Evolutionary conservation across 2,888 invertebrate species (phyloP), one percentile per base, ranked within the genome.

Genomic region (Lepidocyrtinus sp.): DNA sequence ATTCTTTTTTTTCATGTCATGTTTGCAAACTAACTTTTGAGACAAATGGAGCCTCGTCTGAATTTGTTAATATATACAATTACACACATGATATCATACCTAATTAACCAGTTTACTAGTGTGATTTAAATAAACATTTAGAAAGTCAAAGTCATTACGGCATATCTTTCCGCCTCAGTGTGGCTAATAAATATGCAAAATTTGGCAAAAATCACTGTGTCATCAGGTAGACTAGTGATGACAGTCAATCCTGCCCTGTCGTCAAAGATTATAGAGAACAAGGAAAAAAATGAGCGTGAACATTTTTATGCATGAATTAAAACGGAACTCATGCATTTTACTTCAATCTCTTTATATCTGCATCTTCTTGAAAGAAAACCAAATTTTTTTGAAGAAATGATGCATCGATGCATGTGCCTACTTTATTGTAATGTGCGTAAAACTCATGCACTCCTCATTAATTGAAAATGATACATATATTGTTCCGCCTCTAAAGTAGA

Each of bases 401-500:
- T 67, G 46, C 19, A 64, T 27, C 7, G 45, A 67, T 46, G 67
- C 36, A 64, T 17, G 17, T 17, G n/a, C n/a, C n/a, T n/a, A n/a
- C n/a, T n/a, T n/a, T n/a, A n/a, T n/a, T n/a, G n/a, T n/a, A n/a
- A n/a, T n/a, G n/a, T n/a, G n/a, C n/a, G n/a, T n/a, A n/a, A n/a
- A n/a, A n/a, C n/a, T 22, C 70, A 70, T 12, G 17, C 21, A 61
- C 22, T 19, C 17, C 25, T 17, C 17, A 70, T 59, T 69, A 69
- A 69, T 69, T 69, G 69, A 69, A 69, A 2, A 63, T 12, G 5
- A 21, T 70, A 59, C 26, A 15, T 46, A 59, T 55, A 21, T 70
- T 55, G 59, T 75, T 75, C 75, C 75, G 68, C 75, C 75, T 75
- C 63, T 75, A 36, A 75, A 75, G 69, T 69, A 75, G 75, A 75